These are phyloP conservation scores for Tenebrio molitor DNA, from an alignment of 1,140 invertebrate species.

Conservation along the genomic window DNA sequence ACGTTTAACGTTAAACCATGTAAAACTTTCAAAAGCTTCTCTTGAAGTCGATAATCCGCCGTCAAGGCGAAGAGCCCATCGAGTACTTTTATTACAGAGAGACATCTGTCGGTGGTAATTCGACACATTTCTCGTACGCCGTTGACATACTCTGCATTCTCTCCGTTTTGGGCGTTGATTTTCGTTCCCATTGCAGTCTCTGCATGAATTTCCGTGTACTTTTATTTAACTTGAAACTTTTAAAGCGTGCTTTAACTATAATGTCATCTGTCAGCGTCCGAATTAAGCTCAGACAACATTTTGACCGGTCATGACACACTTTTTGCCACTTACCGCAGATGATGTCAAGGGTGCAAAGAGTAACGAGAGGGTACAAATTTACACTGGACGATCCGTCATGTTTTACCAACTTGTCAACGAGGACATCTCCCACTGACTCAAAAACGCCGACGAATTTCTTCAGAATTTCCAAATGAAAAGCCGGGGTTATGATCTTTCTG, in stretches of 20 bases:
- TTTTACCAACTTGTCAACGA: slow-evolving; percentile 71
- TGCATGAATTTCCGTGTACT: slow-evolving; percentile 12
- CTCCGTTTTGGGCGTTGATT: slow-evolving; percentile 47
- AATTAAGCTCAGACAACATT: no score
- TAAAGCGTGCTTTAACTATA: no score
- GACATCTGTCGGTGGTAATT: slow-evolving; percentile 18
- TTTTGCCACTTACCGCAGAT: slow-evolving; percentile 23
- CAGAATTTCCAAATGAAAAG: slow-evolving; percentile 87
- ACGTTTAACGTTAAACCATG: slow-evolving; percentile 19
- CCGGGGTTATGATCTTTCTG: slow-evolving; percentile 81
- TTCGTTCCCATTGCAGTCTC: slow-evolving; percentile 45
- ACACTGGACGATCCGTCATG: not conserved
- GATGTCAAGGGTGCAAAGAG: slow-evolving; percentile 3
- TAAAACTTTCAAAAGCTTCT: slow-evolving; percentile 23
- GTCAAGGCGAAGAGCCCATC: slow-evolving; percentile 14
- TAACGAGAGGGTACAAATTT: slow-evolving; percentile 1
- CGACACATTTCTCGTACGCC: slow-evolving; percentile 42
- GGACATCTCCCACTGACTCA: slow-evolving; percentile 74
- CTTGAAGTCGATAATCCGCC: slow-evolving; percentile 23
- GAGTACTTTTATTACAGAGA: not conserved
- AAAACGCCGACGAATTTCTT: slow-evolving; percentile 81
- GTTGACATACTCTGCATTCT: slow-evolving; percentile 20
- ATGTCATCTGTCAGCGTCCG: no score
- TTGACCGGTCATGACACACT: no score
- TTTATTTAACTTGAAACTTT: no score